These are phyloP conservation scores for Tauraco erythrolophus DNA, from an alignment of 2,113 vertebrate genomes.

Conservation along the genomic window DNA sequence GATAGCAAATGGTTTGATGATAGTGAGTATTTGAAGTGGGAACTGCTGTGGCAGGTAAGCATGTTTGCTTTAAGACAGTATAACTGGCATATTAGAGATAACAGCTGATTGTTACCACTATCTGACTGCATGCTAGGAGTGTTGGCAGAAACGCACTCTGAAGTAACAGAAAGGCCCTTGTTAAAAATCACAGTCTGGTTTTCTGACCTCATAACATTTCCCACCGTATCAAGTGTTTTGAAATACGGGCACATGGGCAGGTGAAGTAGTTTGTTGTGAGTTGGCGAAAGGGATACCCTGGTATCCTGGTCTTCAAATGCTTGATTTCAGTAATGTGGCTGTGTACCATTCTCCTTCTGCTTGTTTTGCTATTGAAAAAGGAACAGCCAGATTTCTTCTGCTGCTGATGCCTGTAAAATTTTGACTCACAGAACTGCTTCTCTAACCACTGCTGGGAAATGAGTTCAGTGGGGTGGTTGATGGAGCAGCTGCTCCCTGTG, in stretches of 20 bases:
- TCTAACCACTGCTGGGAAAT: conserved; percentile 64
- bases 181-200: neutral
- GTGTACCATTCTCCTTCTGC: neutral
- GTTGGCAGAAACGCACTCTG: neutral
- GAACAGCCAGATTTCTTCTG: conserved; percentile 22
- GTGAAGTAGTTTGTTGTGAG: neutral
- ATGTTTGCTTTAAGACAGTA: neutral
- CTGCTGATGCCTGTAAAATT: conserved; percentile 66
- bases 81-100: neutral
- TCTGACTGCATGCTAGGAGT: neutral
- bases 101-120: neutral
- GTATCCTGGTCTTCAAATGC: neutral
- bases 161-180: neutral
- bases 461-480: conserved; percentile 63
- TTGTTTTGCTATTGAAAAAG: neutral
- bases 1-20: neutral
- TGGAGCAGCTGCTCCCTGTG: conserved; percentile 62
- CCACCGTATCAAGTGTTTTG: neutral
- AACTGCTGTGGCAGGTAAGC: neutral
- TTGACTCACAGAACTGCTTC: conserved; percentile 53
- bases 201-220: neutral
- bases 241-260: neutral
- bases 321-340: neutral
- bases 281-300: neutral
- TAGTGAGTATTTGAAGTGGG: neutral